Conservation (phyloP, 2,888 invertebrate genomes). For the Drosophila macrothrix region DNA sequence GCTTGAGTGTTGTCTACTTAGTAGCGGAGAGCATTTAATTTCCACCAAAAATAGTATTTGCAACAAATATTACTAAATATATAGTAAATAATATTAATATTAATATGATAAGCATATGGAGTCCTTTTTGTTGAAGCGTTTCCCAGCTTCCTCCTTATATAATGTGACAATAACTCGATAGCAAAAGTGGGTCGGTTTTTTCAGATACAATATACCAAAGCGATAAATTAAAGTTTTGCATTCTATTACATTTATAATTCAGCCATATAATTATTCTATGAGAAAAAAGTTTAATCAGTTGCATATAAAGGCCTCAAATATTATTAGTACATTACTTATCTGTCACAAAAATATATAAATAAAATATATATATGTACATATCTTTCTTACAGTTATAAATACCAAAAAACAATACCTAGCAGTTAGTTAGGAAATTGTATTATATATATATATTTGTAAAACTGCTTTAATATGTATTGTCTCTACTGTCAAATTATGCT, state of each 20-base stretch:
- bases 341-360: not conserved
- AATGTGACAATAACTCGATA: not conserved
- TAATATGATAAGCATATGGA: not conserved
- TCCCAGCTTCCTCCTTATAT: not conserved
- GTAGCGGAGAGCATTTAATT: not conserved
- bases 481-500: conserved; percentile 7
- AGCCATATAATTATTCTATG: not conserved
- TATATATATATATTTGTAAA: not conserved
- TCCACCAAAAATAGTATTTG: not conserved
- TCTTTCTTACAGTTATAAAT: conserved; percentile 1
- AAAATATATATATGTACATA: not conserved
- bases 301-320: conserved; percentile 2
- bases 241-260: not conserved
- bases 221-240: not conserved
- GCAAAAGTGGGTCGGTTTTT: not conserved
- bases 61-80: not conserved
- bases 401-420: conserved; percentile 1
- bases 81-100: not conserved
- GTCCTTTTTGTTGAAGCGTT: not conserved
- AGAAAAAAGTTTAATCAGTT: not conserved
- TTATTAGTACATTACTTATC: not conserved
- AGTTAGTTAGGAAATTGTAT: conserved; percentile 9
- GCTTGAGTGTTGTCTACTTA: not conserved
- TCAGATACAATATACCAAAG: not conserved
- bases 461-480: conserved; percentile 1